phyloP scores from a whole-genome alignment of 2,113 vertebrate species.

The Microcebus griseorufus region DNA sequence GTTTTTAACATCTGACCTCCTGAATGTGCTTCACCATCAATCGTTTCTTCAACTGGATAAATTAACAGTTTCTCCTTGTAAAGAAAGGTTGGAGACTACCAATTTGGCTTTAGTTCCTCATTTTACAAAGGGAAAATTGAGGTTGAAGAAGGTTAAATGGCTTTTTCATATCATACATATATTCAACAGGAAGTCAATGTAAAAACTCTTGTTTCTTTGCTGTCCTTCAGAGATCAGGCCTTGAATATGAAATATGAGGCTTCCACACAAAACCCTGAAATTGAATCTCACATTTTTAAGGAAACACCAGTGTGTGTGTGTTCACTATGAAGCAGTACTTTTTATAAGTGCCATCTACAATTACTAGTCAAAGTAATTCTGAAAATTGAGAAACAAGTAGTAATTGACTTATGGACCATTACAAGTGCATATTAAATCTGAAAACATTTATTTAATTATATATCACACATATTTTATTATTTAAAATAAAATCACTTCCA shows the following conservation, averaged over 20 bases:
- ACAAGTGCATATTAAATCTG: neutral
- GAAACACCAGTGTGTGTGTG: neutral
- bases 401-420: neutral
- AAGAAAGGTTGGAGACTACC: neutral
- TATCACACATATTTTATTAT: neutral
- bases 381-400: neutral
- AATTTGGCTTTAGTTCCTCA: neutral
- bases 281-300: neutral
- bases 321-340: neutral
- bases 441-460: neutral
- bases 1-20: neutral
- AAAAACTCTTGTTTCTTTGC: neutral
- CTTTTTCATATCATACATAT: constrained; percentile 23
- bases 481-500: neutral
- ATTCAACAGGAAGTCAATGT: neutral
- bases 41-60: neutral
- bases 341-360: neutral
- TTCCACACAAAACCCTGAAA: neutral
- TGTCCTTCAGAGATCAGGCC: neutral
- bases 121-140: constrained; percentile 37
- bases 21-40: neutral
- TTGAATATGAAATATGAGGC: neutral
- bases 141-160: neutral
- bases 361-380: neutral
- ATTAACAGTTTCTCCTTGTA: neutral